Base-by-base conservation (phyloP, 2,797 vertebrate genomes). In the Gouania willdenowi region DNA sequence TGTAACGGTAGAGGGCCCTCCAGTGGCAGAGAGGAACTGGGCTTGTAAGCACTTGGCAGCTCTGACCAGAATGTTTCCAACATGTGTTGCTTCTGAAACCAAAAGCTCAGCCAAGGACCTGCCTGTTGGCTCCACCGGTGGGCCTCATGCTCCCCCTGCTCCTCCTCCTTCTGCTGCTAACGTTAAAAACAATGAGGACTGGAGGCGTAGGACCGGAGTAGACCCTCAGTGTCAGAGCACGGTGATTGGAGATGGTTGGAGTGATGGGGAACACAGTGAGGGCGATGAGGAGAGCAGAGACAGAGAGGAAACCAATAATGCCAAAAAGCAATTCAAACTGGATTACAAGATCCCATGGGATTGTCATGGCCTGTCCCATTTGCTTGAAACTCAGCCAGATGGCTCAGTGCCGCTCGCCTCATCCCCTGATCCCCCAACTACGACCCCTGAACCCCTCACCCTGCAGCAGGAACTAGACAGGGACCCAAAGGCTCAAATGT, bases 21-120 rank as follows among this genome's bases (percentile, higher is more conserved):
- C 90, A 0, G 91, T 90, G 13, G 87, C 90, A 2, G 92, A 95
- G 36, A 87, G 79, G 45, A 97, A 93, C 81, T 95, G 94, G 93
- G 93, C 94, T 38, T 94, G 89, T 74, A 94, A 92, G 65, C 91
- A 96, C 47, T 76, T 96, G 27, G 84, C 89, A 0, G 74, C 79
- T 8, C 75, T 92, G 55, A 82, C 89, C 44, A 92, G 87, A 68
- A 89, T 91, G 4, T 86, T 86, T 4, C 49, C 81, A 0, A 50
- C 54, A 7, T 78, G 53, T 62, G 1, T 59, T 55, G 2, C 21
- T 3, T 51, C 43, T n/a, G 56, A 52, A 23, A 58, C 22, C 24
- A 35, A 28, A 13, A 14, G 53, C 36, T 22, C 56, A 41, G 43
- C 50, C 8, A 43, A 16, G 13, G 41, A 47, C 41, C 41, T 16